phyloP scores from a whole-genome alignment of 1,140 invertebrate species.

The Copidosoma floridanum region DNA sequence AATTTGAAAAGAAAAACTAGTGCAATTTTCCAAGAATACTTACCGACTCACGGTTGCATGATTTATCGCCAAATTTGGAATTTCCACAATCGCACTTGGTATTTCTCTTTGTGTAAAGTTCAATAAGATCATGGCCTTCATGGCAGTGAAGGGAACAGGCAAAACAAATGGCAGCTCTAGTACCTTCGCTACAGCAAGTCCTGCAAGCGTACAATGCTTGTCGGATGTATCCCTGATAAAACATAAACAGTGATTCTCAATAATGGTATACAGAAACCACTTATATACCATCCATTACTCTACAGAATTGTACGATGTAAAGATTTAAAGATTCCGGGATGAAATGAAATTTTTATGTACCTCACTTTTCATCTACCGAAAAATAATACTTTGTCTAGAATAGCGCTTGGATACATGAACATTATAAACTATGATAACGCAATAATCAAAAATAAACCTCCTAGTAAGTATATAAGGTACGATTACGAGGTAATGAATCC shows the following conservation, averaged over 20 bases:
- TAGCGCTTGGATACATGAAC: too few relatives aligned
- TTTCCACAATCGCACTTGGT: constrained; percentile 98
- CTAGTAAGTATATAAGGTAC: too few relatives aligned
- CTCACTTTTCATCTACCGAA: too few relatives aligned
- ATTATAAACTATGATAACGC: too few relatives aligned
- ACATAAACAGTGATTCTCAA: neutral
- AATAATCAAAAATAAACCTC: too few relatives aligned
- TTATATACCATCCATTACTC: too few relatives aligned
- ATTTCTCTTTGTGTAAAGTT: constrained; percentile 95
- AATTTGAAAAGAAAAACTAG: neutral
- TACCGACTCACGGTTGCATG: constrained; percentile 72
- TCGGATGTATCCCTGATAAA: constrained; percentile 82
- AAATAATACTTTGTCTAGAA: too few relatives aligned
- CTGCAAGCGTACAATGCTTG: constrained; percentile 95
- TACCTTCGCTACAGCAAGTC: constrained; percentile 74
- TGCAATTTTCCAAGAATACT: neutral
- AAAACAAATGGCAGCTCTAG: constrained; percentile 84
- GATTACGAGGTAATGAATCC: too few relatives aligned
- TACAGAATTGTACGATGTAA: too few relatives aligned
- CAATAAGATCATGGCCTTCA: constrained; percentile 92
- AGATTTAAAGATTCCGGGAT: too few relatives aligned
- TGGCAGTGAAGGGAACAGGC: constrained; percentile 95
- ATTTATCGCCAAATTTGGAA: constrained; percentile 71
- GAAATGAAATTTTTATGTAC: too few relatives aligned
- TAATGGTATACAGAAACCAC: too few relatives aligned